phyloP scores from a whole-genome alignment of 2,797 vertebrate genomes.

The Hemitrygon akajei region DNA sequence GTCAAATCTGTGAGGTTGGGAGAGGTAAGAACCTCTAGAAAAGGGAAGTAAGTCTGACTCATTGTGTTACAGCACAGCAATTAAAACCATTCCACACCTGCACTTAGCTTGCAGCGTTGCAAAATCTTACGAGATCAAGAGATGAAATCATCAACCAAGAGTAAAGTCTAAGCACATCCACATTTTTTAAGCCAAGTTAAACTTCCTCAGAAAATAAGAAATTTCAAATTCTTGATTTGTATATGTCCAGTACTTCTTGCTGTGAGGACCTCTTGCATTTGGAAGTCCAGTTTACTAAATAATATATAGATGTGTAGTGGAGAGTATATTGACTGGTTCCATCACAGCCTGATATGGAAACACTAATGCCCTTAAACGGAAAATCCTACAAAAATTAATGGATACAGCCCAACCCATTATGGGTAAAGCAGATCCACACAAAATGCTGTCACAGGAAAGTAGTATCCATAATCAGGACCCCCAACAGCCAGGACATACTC shows the following conservation, averaged over 20 bases:
- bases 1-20: too few relatives aligned
- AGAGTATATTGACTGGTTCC: too few relatives aligned
- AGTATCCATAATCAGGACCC: too few relatives aligned
- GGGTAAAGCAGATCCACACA: too few relatives aligned
- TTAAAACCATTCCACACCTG: background rate
- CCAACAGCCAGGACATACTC: too few relatives aligned
- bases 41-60: background rate
- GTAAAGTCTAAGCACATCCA: background rate
- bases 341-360: too few relatives aligned
- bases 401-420: too few relatives aligned
- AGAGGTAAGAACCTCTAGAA: too few relatives aligned
- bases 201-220: background rate
- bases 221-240: background rate
- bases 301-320: too few relatives aligned
- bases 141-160: background rate
- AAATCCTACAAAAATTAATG: too few relatives aligned
- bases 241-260: background rate
- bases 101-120: background rate
- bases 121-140: background rate
- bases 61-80: background rate
- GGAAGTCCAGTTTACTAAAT: background rate
- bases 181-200: background rate
- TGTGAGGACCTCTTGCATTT: background rate
- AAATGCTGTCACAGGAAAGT: too few relatives aligned
- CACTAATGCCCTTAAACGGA: too few relatives aligned